A percentile compares a stretch with the other conserved stretches of the same genome.
Conservation (phyloP, 35 echinoderm and acorn worm species). For the Ophioderma brevispina region DNA sequence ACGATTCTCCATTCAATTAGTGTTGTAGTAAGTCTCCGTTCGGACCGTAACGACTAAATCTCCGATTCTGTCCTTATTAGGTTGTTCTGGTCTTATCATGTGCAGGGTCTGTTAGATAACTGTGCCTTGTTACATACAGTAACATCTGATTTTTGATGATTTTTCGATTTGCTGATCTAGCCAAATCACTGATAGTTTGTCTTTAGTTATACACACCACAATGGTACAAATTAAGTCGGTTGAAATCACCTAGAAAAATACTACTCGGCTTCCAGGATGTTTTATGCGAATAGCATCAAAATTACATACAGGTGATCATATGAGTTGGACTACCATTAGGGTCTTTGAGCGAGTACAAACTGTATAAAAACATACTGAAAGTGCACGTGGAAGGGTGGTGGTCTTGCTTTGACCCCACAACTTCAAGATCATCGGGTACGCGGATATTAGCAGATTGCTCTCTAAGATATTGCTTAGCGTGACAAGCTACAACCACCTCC, state of each 20-base stretch:
- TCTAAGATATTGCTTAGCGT: background rate
- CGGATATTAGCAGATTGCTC: background rate
- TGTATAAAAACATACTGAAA: background rate
- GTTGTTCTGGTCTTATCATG: too few species aligned
- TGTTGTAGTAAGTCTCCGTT: too few species aligned
- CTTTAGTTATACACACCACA: background rate
- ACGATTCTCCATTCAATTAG: too few species aligned
- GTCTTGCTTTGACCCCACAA: background rate
- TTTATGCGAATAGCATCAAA: background rate
- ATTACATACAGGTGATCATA: constrained; percentile 18
- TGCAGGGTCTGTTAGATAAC: too few species aligned
- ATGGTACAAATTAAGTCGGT: constrained; percentile 9
- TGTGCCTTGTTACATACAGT: too few species aligned
- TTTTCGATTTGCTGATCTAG: too few species aligned
- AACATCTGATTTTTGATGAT: too few species aligned
- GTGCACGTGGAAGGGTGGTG: background rate
- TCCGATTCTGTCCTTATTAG: too few species aligned
- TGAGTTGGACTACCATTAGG: background rate
- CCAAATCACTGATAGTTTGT: too few species aligned
- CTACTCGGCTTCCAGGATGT: constrained; percentile 9
- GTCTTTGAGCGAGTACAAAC: background rate
- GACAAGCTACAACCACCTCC: constrained; percentile 15
- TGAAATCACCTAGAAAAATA: constrained; percentile 47
- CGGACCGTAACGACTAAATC: too few species aligned
- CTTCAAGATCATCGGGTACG: constrained; percentile 16